Evolutionary conservation across 2,113 vertebrate species (phyloP).

Genomic region (Menura novaehollandiae): DNA sequence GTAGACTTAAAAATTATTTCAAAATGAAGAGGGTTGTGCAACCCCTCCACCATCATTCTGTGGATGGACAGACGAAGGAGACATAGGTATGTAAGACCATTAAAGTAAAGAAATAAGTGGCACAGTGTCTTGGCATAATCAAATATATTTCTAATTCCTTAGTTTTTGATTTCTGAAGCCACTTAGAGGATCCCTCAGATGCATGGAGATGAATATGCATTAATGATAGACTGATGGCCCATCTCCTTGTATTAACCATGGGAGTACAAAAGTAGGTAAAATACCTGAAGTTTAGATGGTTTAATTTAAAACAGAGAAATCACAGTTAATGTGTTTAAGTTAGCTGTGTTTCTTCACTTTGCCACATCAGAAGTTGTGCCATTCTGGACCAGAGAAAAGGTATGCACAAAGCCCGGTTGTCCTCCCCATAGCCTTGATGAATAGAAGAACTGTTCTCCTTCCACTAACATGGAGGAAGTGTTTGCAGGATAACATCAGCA

Average conservation of each 20-base stretch:
- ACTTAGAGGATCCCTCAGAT: neutral
- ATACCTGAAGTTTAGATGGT: neutral
- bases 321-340: neutral
- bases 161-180: neutral
- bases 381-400: neutral
- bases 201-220: neutral
- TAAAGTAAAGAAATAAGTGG: neutral
- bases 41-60: neutral
- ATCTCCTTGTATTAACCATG: neutral
- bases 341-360: neutral
- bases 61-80: neutral
- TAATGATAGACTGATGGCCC: neutral
- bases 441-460: neutral
- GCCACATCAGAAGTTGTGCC: neutral
- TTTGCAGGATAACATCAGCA: neutral
- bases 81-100: too few relatives aligned
- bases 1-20: neutral
- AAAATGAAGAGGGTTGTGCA: neutral
- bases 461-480: neutral
- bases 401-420: neutral
- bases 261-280: neutral
- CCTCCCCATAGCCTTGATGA: neutral
- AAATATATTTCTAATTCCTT: neutral
- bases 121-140: neutral
- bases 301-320: neutral